phyloP scores from a whole-genome alignment of 2,888 invertebrate species.

The Xestobium rufovillosum region DNA sequence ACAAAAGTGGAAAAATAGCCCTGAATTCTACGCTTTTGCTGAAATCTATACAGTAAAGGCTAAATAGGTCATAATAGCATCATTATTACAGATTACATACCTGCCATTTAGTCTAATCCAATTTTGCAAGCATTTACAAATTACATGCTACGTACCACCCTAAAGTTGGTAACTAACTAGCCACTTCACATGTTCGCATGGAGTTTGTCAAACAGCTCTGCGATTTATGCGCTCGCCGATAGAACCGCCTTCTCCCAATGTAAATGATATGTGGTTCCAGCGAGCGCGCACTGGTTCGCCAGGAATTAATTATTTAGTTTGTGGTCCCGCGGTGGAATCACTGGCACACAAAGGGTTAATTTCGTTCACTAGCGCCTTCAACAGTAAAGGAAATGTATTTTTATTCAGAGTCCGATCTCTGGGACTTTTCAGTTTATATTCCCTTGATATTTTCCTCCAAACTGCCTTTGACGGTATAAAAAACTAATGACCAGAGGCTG shows the following conservation, averaged over 20 bases:
- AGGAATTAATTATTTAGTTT: slow-evolving; percentile 7
- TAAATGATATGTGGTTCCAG: slow-evolving; percentile 5
- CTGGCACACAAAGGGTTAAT: slow-evolving; percentile 5
- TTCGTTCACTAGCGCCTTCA: no score
- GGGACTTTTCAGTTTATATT: no score
- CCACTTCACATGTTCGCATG: no score
- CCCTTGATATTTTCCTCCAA: no score
- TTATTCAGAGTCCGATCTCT: no score
- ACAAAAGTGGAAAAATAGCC: slow-evolving; percentile 1
- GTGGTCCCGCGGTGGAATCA: slow-evolving; percentile 7
- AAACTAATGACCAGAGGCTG: no score
- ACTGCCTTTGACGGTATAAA: no score
- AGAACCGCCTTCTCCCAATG: not conserved
- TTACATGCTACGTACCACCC: no score
- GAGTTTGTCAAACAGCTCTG: no score
- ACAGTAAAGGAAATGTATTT: no score
- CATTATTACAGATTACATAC: slow-evolving; percentile 6
- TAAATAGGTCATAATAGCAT: slow-evolving; percentile 2
- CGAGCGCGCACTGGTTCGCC: slow-evolving; percentile 3
- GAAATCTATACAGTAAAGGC: not conserved
- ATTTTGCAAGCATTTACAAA: not conserved
- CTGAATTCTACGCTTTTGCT: not conserved
- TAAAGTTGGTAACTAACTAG: no score
- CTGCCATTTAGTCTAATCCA: slow-evolving; percentile 6
- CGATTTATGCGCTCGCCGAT: no score